Conservation (phyloP, 2,797 vertebrate genomes). For the Sebastes hubbsi region DNA sequence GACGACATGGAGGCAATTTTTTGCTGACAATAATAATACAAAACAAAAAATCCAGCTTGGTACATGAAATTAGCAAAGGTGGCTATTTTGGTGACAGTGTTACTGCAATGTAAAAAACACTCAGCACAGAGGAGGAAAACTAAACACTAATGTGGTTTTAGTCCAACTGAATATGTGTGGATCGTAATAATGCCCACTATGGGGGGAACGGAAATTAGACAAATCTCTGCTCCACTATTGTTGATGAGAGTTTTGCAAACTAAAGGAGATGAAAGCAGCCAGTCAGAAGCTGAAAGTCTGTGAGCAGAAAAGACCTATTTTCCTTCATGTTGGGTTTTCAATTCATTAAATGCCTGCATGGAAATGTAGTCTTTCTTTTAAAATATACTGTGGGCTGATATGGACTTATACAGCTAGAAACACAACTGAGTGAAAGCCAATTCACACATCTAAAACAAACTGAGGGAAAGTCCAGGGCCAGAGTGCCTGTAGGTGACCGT, state of each 20-base stretch:
- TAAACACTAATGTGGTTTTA: background rate
- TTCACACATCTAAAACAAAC: conserved; percentile 40
- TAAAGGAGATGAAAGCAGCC: background rate
- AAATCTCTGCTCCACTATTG: background rate
- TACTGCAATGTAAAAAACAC: conserved; percentile 28
- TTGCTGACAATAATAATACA: conserved; percentile 61
- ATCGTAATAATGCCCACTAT: background rate
- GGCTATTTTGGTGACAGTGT: conserved; percentile 35
- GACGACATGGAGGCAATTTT: conserved; percentile 35
- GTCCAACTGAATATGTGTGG: background rate
- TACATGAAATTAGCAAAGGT: conserved; percentile 60
- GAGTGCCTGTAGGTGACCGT: conserved; percentile 51
- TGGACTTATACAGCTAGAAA: conserved; percentile 23
- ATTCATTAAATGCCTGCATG: background rate
- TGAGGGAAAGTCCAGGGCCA: conserved; percentile 30
- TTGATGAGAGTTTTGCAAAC: background rate
- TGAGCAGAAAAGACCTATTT: background rate
- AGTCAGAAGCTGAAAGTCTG: background rate
- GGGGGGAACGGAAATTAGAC: conserved; percentile 15
- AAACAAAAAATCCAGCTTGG: conserved; percentile 3
- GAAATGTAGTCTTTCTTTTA: background rate
- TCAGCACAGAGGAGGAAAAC: conserved; percentile 9
- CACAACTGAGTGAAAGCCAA: conserved; percentile 16
- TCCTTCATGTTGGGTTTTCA: background rate
- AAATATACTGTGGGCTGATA: background rate